Base-by-base conservation (phyloP, 2,113 vertebrate genomes). In the Alligator sinensis region DNA sequence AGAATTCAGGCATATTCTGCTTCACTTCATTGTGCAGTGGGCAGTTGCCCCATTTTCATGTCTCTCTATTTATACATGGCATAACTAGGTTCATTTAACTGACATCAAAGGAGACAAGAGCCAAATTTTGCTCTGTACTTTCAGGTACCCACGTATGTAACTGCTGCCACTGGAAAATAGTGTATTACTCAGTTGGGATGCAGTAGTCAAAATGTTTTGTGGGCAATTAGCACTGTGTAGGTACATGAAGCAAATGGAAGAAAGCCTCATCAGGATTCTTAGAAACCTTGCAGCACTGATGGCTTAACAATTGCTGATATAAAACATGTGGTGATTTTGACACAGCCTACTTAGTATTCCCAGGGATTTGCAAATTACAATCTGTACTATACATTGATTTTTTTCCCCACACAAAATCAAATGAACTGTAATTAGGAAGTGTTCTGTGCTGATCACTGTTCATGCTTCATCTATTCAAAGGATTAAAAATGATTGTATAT, bases 341-440 rank as follows among this genome's bases (percentile, higher is more conserved):
- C 78, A 34, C 82, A 77, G 15, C 55, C 74, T 59, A 55, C 28
- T 87, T 84, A 81, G 47, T 89, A 27, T 57, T 38, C 57, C 82
- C 47, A 70, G 87, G 72, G 57, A 47, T 70, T 87, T 34, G 72
- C 25, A 80, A 77, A 88, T 92, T 80, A 59, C 13, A 82, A 4
- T 22, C 70, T 89, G 21, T 58, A 78, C 28, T 27, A 30, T 25
- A 55, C 64, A 68, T 7, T 38, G n/a, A 72, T 93, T 90, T 3
- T 80, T 58, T 22, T 47, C 80, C 80, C 12, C 19, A 22, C 5
- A 75, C 7, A 19, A 81, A 82, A 84, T 58, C 81, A 82, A 75
- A 90, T 76, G 61, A 81, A 72, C 38, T 70, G 54, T 84, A 96
- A 91, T 91, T 86, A 77, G 47, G 28, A 72, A 79, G 16, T 5